Percentiles rank a stretch among this genome's conserved stretches.
Conservation (phyloP, 2,888 invertebrate genomes). For the Tipula unca region DNA sequence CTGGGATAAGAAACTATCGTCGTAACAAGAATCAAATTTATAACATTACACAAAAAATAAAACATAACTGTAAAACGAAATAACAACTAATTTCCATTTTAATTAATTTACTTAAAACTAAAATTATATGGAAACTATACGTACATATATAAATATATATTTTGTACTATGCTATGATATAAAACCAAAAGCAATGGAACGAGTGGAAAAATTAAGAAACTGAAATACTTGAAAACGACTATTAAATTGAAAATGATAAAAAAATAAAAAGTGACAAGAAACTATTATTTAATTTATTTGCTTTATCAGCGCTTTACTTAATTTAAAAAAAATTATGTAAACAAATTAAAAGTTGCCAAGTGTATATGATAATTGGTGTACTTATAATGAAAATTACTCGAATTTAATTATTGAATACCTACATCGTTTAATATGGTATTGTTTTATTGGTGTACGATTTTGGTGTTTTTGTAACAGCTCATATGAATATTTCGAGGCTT, state of each 20-base stretch:
- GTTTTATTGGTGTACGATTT: too few species aligned
- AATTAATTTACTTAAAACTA: background rate
- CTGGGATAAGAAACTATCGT: background rate
- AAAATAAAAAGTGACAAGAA: background rate
- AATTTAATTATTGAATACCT: background rate
- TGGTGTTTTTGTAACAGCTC: too few species aligned
- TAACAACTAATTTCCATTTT: background rate
- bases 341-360: background rate
- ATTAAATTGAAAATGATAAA: background rate
- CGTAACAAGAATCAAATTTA: background rate
- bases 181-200: background rate
- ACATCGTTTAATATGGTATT: too few species aligned
- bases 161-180: background rate
- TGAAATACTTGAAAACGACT: background rate
- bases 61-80: background rate
- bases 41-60: background rate
- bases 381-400: background rate
- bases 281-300: background rate
- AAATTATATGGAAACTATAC: background rate
- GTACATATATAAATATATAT: too few species aligned
- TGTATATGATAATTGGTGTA: background rate
- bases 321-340: background rate
- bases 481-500: too few species aligned
- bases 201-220: background rate
- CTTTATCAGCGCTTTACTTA: background rate